Evolutionary conservation across 2,888 invertebrate species (phyloP).

Genomic region (Lamproptera curius): DNA sequence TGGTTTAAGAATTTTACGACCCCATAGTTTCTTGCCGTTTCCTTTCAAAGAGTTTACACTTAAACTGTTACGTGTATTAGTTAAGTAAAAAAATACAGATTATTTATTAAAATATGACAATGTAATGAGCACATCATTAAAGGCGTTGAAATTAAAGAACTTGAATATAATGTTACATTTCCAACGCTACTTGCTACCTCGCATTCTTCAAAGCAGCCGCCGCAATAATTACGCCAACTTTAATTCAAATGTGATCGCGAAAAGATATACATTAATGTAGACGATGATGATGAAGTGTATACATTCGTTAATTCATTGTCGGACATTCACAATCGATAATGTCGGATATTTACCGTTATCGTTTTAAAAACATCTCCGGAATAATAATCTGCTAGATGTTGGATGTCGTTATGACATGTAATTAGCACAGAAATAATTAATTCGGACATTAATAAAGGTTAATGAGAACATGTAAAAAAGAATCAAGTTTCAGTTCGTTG

Average conservation of each 20-base stretch:
- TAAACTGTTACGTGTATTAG: no score
- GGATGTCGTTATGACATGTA: not conserved
- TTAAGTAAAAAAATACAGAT: no score
- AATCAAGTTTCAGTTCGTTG: not conserved
- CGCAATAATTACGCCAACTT: slow-evolving; percentile 14
- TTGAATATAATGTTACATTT: not conserved
- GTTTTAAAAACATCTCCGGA: slow-evolving; percentile 7
- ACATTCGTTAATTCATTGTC: slow-evolving; percentile 9
- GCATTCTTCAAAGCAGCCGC: not conserved
- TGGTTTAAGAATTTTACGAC: no score
- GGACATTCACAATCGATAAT: slow-evolving; percentile 13
- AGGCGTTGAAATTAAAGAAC: no score
- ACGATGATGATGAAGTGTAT: slow-evolving; percentile 5
- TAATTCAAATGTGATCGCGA: slow-evolving; percentile 4
- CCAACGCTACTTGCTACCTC: no score
- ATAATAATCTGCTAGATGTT: slow-evolving; percentile 8
- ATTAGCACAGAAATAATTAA: slow-evolving; percentile 7
- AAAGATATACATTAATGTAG: slow-evolving; percentile 4
- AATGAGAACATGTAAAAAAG: not conserved
- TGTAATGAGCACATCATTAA: no score
- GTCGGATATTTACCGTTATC: slow-evolving; percentile 10
- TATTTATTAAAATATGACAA: no score
- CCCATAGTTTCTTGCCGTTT: no score
- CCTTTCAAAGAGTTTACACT: no score
- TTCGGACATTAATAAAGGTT: not conserved